Base-by-base conservation (phyloP, 2,113 vertebrate genomes). In the Centropus bengalensis region DNA sequence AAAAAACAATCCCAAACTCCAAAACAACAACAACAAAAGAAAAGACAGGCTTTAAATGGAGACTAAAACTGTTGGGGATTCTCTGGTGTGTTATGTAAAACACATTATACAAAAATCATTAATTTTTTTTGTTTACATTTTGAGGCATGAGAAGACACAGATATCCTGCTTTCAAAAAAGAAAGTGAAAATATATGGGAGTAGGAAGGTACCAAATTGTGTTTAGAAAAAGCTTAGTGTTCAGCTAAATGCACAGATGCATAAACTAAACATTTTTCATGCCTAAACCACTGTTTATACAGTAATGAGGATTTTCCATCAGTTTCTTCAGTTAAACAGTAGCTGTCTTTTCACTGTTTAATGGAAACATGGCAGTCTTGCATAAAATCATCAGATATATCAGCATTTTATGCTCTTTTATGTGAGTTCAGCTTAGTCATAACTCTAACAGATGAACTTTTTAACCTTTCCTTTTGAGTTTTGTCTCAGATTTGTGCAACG, bases 181-280 rank as follows among this genome's bases (percentile, higher is more conserved):
- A 89, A 95, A 94, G 81, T 92, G 87, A 97, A 96, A 94, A 96
- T 94, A 76, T 82, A 91, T 91, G 91, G 45, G 78, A 82, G 23
- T 55, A 96, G 89, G 93, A 97, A 94, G 78, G 51, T 84, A 91
- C 63, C 33, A 86, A 79, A 76, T 63, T 89, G 22, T 93, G 93
- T 96, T 96, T 96, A 89, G 67, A 85, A 92, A 91, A 82, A 94
- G 45, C 84, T 94, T 87, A 91, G 77, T 49, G 42, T 91, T 92
- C 84, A 64, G 76, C 76, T 94, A 92, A 94, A 95, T 86, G 91
- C 69, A 96, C 95, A 95, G 91, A 96, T 93, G 93, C 83, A 79
- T 94, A 96, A 96, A 78, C 88, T 93, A 96, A 97, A 95, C 94
- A 94, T 51, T 85, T 92, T 81, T 79, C 89, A 85, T 89, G 78